Conservation (phyloP, 2,113 vertebrate genomes). For the Toxostoma redivivum region DNA sequence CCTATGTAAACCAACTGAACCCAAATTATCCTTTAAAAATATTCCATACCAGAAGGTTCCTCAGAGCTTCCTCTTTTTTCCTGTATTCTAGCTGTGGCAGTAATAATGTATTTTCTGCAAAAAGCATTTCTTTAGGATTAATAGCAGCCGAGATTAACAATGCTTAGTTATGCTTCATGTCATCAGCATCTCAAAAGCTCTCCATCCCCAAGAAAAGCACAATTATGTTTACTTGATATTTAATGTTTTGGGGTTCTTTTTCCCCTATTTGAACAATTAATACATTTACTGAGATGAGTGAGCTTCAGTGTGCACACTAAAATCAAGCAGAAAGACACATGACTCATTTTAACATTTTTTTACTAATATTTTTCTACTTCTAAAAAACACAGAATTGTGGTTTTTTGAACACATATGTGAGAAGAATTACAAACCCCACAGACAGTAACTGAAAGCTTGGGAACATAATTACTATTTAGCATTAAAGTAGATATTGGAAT, state of each 20-base stretch:
- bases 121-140: slow-evolving; percentile 11
- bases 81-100: too few relatives aligned
- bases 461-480: not conserved
- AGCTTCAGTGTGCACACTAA: not conserved
- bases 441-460: not conserved
- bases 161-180: not conserved
- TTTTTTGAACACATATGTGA: not conserved
- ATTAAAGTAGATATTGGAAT: not conserved
- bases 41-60: not conserved
- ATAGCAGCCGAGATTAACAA: not conserved
- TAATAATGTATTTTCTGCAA: not conserved
- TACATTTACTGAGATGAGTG: not conserved
- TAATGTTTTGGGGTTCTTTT: not conserved
- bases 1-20: not conserved
- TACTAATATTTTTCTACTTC: not conserved
- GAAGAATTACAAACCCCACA: not conserved
- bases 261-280: not conserved
- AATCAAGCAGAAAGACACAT: not conserved
- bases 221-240: not conserved
- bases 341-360: not conserved
- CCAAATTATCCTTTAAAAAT: not conserved
- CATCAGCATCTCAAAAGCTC: not conserved
- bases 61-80: not conserved
- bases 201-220: not conserved
- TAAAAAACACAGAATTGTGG: not conserved